These are phyloP conservation scores for Toxotes lorentzi DNA, from an alignment of 2,797 vertebrate genomes.

Conservation along the genomic window DNA sequence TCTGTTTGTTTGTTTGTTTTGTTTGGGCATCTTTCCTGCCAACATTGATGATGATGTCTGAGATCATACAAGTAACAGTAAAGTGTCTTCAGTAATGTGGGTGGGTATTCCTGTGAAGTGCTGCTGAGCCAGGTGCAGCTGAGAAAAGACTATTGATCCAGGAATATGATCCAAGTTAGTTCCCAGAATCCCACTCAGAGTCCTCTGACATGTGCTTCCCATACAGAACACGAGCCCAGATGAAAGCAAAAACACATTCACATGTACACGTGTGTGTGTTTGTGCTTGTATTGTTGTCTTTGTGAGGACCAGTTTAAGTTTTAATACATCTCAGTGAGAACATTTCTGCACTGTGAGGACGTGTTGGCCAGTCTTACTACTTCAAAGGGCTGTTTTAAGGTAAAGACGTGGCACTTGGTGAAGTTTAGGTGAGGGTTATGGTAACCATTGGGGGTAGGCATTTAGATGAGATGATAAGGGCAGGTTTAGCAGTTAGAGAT, in stretches of 20 bases:
- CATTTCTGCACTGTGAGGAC: background rate
- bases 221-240: constrained; percentile 1
- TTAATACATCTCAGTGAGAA: background rate
- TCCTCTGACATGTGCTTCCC: constrained; percentile 17
- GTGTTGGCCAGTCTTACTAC: background rate
- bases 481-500: no score
- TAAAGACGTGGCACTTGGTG: background rate
- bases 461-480: no score
- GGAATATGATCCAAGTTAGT: constrained; percentile 24
- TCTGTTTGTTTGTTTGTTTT: background rate
- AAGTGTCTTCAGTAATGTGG: background rate
- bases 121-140: background rate
- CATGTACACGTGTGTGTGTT: background rate
- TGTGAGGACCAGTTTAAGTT: no score
- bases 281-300: background rate
- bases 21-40: background rate
- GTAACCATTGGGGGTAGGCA: background rate
- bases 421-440: background rate
- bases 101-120: background rate
- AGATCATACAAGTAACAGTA: constrained; percentile 13
- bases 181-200: constrained; percentile 29
- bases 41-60: constrained; percentile 3
- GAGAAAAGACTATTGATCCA: constrained; percentile 16
- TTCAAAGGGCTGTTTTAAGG: background rate
- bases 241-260: constrained; percentile 3